Evolutionary conservation across 1,140 invertebrate genomes (phyloP).

Genomic region (Cydia strobilella): DNA sequence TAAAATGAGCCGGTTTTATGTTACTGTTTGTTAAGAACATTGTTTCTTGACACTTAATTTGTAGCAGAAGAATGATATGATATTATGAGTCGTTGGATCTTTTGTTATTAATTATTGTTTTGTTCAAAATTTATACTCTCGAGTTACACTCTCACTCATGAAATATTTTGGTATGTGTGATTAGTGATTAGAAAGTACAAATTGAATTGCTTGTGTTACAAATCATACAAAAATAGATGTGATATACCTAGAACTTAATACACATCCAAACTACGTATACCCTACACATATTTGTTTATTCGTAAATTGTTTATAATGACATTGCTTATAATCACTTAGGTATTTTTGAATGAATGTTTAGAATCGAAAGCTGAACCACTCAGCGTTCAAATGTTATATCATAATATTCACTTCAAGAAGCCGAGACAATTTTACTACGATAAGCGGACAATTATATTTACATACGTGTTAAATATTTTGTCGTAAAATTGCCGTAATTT

Average conservation of each 20-base stretch:
- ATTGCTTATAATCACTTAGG: too few species aligned
- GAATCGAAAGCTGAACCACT: too few species aligned
- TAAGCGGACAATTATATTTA: neutral
- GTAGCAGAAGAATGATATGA: neutral
- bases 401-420: neutral
- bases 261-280: too few species aligned
- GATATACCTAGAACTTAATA: too few species aligned
- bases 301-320: too few species aligned
- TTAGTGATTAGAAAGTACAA: too few species aligned
- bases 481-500: neutral
- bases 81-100: neutral
- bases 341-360: too few species aligned
- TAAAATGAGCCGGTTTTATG: slow-evolving; percentile 42
- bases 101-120: neutral
- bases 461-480: neutral
- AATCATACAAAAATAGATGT: too few species aligned
- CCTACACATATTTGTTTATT: too few species aligned
- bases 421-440: neutral
- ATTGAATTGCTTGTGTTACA: too few species aligned
- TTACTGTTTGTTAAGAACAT: slow-evolving; percentile 37
- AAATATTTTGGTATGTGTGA: too few species aligned
- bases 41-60: slow-evolving; percentile 35
- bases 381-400: neutral
- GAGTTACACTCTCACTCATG: too few species aligned
- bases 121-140: neutral